phyloP scores from a whole-genome alignment of 1,140 invertebrate genomes.

The Atta cephalotes region DNA sequence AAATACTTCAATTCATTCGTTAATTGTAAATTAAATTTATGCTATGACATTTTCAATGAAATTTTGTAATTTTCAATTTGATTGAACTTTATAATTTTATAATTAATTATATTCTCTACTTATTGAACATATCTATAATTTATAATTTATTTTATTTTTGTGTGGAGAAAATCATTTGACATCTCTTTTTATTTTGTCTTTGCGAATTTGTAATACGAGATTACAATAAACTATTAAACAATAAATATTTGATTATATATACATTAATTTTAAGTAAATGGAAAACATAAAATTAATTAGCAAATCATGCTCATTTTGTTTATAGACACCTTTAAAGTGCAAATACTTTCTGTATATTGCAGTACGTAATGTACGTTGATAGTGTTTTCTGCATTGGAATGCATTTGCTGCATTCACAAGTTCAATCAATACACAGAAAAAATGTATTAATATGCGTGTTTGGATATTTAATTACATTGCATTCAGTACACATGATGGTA shows the following conservation, averaged over 20 bases:
- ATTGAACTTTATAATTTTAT: slow-evolving; percentile 4
- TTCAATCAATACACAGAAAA: slow-evolving; percentile 11
- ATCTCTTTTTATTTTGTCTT: neutral
- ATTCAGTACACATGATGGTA: neutral
- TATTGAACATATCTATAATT: neutral
- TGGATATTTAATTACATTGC: slow-evolving; percentile 45
- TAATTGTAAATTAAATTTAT: slow-evolving; percentile 9
- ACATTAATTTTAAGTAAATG: neutral
- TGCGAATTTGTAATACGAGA: neutral
- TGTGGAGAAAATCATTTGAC: neutral
- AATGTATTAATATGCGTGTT: neutral
- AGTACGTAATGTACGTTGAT: neutral
- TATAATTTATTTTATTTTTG: slow-evolving; percentile 1
- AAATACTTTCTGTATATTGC: neutral
- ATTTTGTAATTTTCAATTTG: neutral
- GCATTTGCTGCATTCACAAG: slow-evolving; percentile 14
- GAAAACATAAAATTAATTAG: neutral
- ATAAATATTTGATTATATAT: neutral
- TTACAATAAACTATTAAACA: neutral
- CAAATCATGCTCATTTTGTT: neutral
- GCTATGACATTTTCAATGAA: neutral
- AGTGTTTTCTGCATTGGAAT: neutral
- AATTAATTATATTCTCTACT: neutral
- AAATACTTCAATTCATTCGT: neutral
- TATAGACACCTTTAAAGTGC: neutral